Conservation (phyloP, 2,113 vertebrate genomes). For the Archilochus colubris region DNA sequence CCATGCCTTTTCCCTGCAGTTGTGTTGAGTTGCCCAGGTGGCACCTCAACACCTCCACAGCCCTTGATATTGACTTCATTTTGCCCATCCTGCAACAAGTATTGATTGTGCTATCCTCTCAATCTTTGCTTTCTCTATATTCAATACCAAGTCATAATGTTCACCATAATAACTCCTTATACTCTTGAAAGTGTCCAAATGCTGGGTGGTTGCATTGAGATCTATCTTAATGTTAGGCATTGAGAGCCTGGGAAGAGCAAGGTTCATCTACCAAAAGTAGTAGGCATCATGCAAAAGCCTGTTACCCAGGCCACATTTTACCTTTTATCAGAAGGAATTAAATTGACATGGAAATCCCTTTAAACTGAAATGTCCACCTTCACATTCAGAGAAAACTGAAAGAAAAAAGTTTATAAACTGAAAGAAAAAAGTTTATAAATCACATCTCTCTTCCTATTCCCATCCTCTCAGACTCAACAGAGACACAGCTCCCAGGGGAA, state of each 20-base stretch:
- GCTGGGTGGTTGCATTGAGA: background rate
- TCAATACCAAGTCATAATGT: background rate
- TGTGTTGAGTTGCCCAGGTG: background rate
- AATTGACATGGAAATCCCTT: background rate
- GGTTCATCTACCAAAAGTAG: background rate
- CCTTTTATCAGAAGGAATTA: background rate
- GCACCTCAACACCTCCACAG: background rate
- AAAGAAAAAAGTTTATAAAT: background rate
- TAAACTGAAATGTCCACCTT: background rate
- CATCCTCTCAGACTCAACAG: background rate
- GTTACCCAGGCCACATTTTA: background rate
- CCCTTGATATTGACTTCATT: background rate
- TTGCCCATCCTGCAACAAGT: background rate
- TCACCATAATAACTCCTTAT: background rate
- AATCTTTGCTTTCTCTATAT: background rate
- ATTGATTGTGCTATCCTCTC: background rate
- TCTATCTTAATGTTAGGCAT: background rate
- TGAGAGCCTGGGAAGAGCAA: background rate
- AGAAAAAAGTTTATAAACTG: background rate
- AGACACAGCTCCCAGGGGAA: background rate
- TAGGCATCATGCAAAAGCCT: background rate
- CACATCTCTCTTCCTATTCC: background rate
- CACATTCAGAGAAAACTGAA: background rate
- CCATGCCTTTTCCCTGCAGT: background rate
- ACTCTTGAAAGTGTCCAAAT: background rate